These are phyloP conservation scores for Willisornis vidua DNA, from an alignment of 2,113 vertebrate genomes.

Conservation along the genomic window DNA sequence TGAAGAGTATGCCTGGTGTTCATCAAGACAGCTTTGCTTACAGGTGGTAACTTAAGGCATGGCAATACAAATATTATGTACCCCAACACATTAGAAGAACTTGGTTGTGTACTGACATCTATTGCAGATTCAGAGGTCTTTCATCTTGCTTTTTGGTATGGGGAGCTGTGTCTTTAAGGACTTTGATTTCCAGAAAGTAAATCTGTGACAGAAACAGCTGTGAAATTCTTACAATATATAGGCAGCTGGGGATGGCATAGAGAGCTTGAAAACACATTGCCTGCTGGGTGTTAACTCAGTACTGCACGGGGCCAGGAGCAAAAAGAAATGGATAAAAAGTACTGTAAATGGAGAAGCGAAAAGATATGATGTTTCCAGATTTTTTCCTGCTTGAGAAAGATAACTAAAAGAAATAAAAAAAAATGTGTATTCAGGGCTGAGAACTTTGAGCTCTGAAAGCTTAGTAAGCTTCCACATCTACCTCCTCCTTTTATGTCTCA, in stretches of 20 bases:
- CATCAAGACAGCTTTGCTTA: neutral
- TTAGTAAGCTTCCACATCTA: neutral
- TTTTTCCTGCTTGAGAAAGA: neutral
- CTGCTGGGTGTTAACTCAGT: neutral
- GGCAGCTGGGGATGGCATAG: neutral
- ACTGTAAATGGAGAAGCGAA: neutral
- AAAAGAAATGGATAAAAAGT: neutral
- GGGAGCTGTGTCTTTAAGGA: neutral
- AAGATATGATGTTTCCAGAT: neutral
- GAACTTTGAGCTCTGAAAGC: neutral
- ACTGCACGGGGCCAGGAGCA: neutral
- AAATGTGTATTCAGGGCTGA: neutral
- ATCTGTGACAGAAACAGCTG: neutral
- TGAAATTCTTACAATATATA: neutral
- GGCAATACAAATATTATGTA: neutral
- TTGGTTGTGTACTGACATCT: neutral
- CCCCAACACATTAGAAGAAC: neutral
- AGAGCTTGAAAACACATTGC: neutral
- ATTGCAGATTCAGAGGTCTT: neutral
- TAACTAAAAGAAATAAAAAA: neutral
- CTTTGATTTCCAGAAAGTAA: neutral
- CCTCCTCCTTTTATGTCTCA: neutral
- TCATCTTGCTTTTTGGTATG: neutral
- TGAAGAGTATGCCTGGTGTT: neutral
- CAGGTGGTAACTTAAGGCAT: neutral